These are phyloP conservation scores for Mormyrus proboscirostris DNA, from an alignment of 2,797 vertebrate species.

Conservation along the genomic window DNA sequence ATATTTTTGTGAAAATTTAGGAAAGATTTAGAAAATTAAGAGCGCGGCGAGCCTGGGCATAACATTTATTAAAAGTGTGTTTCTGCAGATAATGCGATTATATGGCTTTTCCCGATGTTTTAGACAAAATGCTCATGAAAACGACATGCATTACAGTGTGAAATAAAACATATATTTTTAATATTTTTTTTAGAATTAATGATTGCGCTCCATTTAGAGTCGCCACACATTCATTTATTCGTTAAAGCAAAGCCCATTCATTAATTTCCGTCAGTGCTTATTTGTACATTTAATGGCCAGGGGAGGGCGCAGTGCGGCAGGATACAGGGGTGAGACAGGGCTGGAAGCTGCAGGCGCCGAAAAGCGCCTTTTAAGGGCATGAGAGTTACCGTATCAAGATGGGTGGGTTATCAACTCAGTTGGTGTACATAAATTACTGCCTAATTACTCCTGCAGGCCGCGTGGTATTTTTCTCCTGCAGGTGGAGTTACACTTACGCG, in stretches of 20 bases:
- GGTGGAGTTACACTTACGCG: not conserved
- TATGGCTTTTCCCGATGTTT: not conserved
- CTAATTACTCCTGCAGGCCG: not conserved
- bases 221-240: not conserved
- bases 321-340: conserved; percentile 16
- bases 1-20: not conserved
- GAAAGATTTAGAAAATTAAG: not conserved
- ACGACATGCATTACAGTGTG: not conserved
- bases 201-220: not conserved
- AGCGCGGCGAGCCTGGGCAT: not conserved
- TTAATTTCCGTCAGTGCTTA: not conserved
- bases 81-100: not conserved
- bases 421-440: not conserved
- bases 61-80: not conserved
- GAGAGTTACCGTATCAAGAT: conserved; percentile 42
- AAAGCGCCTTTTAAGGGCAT: conserved; percentile 71
- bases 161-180: not conserved
- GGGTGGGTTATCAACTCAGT: conserved; percentile 54
- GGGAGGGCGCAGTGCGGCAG: conserved; percentile 40
- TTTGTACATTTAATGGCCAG: conserved; percentile 29
- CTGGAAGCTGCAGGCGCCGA: conserved; percentile 41
- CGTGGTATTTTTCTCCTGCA: not conserved
- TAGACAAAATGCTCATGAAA: not conserved
- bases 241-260: not conserved
- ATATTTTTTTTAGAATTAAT: not conserved